A percentile compares a stretch with the other conserved stretches of the same genome.
phyloP scores from a whole-genome alignment of 2,797 vertebrate genomes.

The Morelia viridis region DNA sequence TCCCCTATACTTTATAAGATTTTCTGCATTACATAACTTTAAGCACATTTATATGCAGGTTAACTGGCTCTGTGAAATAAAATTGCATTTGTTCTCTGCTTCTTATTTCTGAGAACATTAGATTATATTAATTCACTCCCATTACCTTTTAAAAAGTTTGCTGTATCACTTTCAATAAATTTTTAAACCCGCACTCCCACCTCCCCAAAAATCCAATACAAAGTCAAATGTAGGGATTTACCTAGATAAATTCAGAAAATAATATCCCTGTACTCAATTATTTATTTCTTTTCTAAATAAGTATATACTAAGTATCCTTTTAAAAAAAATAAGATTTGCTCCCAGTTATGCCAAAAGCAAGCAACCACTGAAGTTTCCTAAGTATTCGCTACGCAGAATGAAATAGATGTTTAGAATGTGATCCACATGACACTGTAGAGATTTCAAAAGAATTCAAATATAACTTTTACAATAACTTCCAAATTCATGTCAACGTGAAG shows the following conservation, averaged over 20 bases:
- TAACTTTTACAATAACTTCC: conserved; percentile 3
- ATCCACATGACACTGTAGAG: background rate
- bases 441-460: background rate
- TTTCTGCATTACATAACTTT: conserved; percentile 3
- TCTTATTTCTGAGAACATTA: conserved; percentile 9
- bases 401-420: background rate
- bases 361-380: background rate
- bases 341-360: background rate
- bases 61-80: background rate
- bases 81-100: background rate
- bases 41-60: background rate
- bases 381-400: background rate
- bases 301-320: background rate
- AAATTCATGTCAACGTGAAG: conserved; percentile 1
- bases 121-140: background rate
- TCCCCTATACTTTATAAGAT: background rate
- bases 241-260: background rate
- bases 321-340: background rate
- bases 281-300: background rate
- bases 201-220: background rate
- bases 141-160: conserved; percentile 16
- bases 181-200: background rate
- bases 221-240: background rate
- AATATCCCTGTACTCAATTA: background rate
- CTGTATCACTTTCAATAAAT: conserved; percentile 1